These are phyloP conservation scores for Uropetala carovei DNA, from an alignment of 2,888 invertebrate species.

Conservation along the genomic window DNA sequence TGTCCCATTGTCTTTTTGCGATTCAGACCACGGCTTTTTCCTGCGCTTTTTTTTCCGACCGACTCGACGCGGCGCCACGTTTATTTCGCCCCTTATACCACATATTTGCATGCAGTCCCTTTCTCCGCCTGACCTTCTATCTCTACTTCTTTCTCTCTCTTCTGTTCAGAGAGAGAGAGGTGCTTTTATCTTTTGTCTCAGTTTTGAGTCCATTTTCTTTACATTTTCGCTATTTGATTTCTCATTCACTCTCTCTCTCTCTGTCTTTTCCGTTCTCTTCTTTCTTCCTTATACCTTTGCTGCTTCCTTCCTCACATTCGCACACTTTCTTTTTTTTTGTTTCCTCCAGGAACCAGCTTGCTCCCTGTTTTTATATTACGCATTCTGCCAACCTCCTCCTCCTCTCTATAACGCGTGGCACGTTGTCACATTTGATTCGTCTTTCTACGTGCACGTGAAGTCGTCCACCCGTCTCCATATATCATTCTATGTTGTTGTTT, in stretches of 20 bases:
- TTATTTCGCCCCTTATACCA: background rate
- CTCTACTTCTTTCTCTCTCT: too few species aligned
- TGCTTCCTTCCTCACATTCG: background rate
- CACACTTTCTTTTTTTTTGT: background rate
- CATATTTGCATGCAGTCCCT: background rate
- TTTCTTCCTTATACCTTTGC: background rate
- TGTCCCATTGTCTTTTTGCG: too few species aligned
- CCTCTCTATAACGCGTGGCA: too few species aligned
- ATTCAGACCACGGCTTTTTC: too few species aligned
- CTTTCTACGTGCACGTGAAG: background rate
- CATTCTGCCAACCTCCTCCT: too few species aligned
- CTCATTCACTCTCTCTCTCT: background rate
- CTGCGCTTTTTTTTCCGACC: too few species aligned
- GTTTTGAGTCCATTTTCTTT: background rate
- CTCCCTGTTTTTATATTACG: too few species aligned
- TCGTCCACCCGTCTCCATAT: background rate
- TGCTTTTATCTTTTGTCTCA: background rate
- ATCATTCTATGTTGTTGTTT: background rate
- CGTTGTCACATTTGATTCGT: background rate
- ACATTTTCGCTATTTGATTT: background rate
- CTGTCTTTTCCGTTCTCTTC: background rate
- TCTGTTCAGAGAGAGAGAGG: too few species aligned
- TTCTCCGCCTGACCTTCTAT: background rate
- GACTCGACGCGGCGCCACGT: too few species aligned
- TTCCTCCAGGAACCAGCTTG: background rate